Conservation (phyloP, 2,113 vertebrate species). For the Tachysurus vachellii region DNA sequence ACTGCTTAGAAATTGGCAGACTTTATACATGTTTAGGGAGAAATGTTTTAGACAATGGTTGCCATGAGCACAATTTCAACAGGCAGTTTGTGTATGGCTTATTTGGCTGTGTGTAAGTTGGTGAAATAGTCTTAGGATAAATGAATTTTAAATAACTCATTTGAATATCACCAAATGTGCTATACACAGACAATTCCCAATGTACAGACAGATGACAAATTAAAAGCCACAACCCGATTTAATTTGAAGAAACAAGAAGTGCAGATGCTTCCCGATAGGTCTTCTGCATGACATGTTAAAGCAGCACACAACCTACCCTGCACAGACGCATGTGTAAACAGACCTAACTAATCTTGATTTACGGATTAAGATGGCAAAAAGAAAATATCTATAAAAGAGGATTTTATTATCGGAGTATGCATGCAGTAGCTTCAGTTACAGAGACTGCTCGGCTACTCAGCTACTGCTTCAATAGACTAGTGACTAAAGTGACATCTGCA, state of each 20-base stretch:
- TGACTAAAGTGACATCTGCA: conserved; percentile 3
- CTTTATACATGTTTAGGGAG: neutral
- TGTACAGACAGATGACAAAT: neutral
- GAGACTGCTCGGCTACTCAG: neutral
- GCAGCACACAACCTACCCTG: neutral
- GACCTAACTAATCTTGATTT: neutral
- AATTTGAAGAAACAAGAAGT: conserved; percentile 10
- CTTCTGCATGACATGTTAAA: neutral
- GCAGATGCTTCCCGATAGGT: neutral
- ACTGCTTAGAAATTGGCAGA: neutral
- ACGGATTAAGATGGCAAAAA: neutral
- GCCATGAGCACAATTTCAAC: neutral
- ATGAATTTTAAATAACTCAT: neutral
- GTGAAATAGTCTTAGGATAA: neutral
- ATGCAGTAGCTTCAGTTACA: neutral
- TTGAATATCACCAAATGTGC: neutral
- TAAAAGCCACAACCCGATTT: neutral
- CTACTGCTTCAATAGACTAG: neutral
- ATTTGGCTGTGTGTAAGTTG: neutral
- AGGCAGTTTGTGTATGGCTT: neutral
- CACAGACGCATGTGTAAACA: neutral
- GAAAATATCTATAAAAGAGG: neutral
- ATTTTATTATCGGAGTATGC: neutral
- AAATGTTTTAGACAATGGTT: neutral
- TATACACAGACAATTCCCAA: neutral